Percentiles rank a stretch among this genome's conserved stretches.
phyloP scores from a whole-genome alignment of 92 coral and sea anemone genomes.

The Phenganax subtilis region DNA sequence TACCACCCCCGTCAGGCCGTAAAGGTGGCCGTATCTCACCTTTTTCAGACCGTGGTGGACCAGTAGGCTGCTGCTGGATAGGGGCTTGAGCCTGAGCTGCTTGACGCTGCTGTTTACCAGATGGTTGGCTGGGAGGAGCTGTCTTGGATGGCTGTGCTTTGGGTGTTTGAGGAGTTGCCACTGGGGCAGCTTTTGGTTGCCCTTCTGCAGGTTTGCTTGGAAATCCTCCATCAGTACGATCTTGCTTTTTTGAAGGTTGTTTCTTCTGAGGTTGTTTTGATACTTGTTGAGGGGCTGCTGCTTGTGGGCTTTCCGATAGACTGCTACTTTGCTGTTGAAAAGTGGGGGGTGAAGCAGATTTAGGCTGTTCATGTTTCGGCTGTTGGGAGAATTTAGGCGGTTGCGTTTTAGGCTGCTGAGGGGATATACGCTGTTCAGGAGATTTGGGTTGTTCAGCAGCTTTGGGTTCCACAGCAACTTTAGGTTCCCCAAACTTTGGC shows the following conservation, averaged over 20 bases:
- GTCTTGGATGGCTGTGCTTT: conserved; percentile 10
- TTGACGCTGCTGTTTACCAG: conserved; percentile 7
- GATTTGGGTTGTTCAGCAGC: too few relatives aligned
- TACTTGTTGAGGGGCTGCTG: not conserved
- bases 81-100: not conserved
- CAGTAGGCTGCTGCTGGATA: conserved; percentile 2
- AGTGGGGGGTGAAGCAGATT: too few relatives aligned
- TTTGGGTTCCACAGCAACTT: too few relatives aligned
- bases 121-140: not conserved
- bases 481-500: too few relatives aligned
- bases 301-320: not conserved
- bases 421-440: too few relatives aligned
- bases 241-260: conserved; percentile 9
- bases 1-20: conserved; percentile 35
- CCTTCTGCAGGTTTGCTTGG: not conserved
- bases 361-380: too few relatives aligned
- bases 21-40: conserved; percentile 25
- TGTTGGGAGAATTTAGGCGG: too few relatives aligned
- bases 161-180: conserved; percentile 7
- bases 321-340: too few relatives aligned
- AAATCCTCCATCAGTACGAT: conserved; percentile 8
- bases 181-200: not conserved
- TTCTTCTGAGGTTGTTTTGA: not conserved
- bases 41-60: conserved; percentile 24
- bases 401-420: too few relatives aligned